Conservation (phyloP, 1,140 invertebrate species). For the Lethrus apterus region DNA sequence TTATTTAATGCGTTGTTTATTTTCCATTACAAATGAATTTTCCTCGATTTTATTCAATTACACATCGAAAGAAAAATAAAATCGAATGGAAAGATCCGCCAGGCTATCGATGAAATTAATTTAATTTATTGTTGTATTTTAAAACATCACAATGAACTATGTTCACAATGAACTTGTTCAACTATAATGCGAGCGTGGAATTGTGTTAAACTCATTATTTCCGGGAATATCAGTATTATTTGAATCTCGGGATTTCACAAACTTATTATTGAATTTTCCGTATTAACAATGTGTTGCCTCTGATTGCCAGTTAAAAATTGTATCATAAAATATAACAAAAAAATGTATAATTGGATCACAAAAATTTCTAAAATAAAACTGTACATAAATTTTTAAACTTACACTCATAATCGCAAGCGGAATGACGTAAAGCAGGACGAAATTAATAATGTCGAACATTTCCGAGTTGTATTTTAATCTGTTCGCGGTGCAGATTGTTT, state of each 20-base stretch:
- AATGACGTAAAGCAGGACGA: conserved; percentile 64
- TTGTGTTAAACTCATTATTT: not conserved
- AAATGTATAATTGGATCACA: not conserved
- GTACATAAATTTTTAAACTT: conserved; percentile 31
- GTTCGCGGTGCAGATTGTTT: conserved; percentile 66
- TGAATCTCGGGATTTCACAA: not conserved
- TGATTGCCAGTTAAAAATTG: not conserved
- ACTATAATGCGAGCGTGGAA: no score
- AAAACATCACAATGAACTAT: no score
- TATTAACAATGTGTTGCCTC: not conserved
- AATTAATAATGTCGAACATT: conserved; percentile 67
- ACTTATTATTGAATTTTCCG: not conserved
- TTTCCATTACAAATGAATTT: no score
- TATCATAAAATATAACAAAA: not conserved
- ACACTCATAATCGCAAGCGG: conserved; percentile 68
- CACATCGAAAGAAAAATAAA: no score
- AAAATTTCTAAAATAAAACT: not conserved
- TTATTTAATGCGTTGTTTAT: no score
- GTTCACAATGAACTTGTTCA: no score
- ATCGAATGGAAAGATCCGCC: no score
- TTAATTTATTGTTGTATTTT: no score
- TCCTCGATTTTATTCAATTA: no score
- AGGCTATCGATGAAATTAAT: no score
- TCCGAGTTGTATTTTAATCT: conserved; percentile 67
- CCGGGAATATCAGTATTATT: not conserved